Conservation (phyloP, 2,797 vertebrate species). For the Hoplostethus atlanticus region DNA sequence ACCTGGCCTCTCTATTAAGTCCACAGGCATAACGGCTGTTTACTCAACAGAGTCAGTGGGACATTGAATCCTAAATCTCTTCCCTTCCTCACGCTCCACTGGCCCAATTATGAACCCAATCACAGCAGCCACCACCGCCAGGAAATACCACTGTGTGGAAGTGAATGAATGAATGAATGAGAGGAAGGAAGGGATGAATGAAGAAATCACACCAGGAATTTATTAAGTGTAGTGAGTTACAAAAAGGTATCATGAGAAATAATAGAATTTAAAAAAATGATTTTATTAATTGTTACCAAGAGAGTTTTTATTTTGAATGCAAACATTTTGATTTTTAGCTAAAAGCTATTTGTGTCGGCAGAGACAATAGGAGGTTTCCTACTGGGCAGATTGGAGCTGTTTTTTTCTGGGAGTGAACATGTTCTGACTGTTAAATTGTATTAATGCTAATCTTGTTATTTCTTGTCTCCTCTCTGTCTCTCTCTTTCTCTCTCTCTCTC, state of each 20-base stretch:
- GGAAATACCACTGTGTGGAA: conserved; percentile 61
- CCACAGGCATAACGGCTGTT: conserved; percentile 79
- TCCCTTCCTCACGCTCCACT: conserved; percentile 77
- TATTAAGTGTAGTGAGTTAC: conserved; percentile 21
- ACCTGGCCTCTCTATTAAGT: conserved; percentile 75
- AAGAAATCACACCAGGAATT: conserved; percentile 34
- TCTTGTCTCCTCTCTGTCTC: conserved; percentile 34
- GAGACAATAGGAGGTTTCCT: conserved; percentile 36
- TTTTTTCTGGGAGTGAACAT: conserved; percentile 43
- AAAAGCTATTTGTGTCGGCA: conserved; percentile 18
- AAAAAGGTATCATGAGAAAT: neutral
- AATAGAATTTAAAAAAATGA: no score
- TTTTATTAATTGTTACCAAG: no score
- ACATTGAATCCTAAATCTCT: conserved; percentile 83
- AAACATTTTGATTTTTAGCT: conserved; percentile 4
- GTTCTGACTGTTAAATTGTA: conserved; percentile 48
- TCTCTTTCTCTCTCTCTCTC: conserved; percentile 29
- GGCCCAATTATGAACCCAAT: conserved; percentile 77
- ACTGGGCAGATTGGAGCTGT: conserved; percentile 41
- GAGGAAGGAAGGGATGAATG: conserved; percentile 32
- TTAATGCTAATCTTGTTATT: conserved; percentile 60
- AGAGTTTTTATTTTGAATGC: neutral
- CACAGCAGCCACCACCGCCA: conserved; percentile 64
- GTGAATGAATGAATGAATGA: conserved; percentile 54
- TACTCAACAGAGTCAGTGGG: conserved; percentile 81